phyloP scores from a whole-genome alignment of 2,797 vertebrate genomes.

The Silurus aristotelis region DNA sequence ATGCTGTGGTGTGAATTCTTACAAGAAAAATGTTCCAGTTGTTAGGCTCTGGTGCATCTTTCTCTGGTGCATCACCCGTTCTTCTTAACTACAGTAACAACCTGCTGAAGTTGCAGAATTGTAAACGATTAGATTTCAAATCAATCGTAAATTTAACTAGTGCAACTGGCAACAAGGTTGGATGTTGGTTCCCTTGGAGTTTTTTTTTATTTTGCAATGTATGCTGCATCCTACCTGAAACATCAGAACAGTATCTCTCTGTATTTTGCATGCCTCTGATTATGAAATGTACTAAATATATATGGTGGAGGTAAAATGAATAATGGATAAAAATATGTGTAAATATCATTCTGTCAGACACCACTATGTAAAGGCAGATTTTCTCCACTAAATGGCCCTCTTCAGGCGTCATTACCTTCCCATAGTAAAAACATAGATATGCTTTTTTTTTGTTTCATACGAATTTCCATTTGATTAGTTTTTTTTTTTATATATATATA shows the following conservation, averaged over 20 bases:
- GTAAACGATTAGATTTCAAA: no score
- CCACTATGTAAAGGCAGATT: not conserved
- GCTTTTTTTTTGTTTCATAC: not conserved
- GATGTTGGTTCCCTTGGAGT: not conserved
- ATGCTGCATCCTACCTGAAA: not conserved
- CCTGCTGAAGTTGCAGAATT: no score
- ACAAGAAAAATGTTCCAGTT: not conserved
- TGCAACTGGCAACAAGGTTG: not conserved
- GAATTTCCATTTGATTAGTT: not conserved
- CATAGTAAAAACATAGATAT: not conserved
- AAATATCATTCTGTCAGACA: not conserved
- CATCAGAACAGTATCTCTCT: not conserved
- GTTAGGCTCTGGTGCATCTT: not conserved
- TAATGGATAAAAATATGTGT: not conserved
- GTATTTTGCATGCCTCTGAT: not conserved
- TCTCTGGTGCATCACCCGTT: not conserved
- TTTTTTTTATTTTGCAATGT: not conserved
- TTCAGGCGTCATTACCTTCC: not conserved
- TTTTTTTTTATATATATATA: not conserved
- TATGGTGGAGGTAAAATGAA: not conserved
- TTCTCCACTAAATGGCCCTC: not conserved
- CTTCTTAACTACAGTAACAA: not conserved
- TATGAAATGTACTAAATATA: not conserved
- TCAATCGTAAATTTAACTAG: not conserved
- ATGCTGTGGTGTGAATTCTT: not conserved